Evolutionary conservation across 2,113 vertebrate species (phyloP), one percentile per base, ranked within the genome.

Genomic region (Chloroceryle aenea): DNA sequence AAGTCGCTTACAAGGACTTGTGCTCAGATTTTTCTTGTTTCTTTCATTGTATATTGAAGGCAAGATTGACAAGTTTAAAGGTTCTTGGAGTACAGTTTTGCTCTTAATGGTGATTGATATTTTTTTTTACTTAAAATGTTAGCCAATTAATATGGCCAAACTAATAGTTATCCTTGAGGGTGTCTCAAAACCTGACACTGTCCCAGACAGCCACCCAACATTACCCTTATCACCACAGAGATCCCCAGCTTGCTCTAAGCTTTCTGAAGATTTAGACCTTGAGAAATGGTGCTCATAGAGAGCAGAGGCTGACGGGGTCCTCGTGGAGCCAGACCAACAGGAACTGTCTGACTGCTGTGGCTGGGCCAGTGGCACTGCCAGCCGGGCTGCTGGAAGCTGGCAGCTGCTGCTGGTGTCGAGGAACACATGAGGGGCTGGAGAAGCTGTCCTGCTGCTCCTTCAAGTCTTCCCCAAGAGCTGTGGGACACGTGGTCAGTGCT

Each of bases 401-500:
- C 36, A 34, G 20, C 12, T 77, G 3, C 53, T 8, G 13, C 25
- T 47, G 61, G 22, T 7, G 1, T 9, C 5, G 13, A 30, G 61
- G 22, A 52, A 43, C 43, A 27, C 14, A 4, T 0, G 1, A 7
- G 4, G 29, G 21, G 5, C 7, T 12, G n/a, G 23, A 40, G 58
- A 22, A 32, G 7, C 30, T 32, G 21, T 27, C 58, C 19, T 0
- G 43, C 38, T 4, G 0, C 38, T 63, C 10, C 3, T 45, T 45
- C 16, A 22, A 0, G 14, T 18, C 29, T 66, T 71, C 63, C 45
- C 1, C 1, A 59, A 21, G 17, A 27, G 25, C 34, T 15, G 10
- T 30, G 45, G 42, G 34, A 55, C 0, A 0, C 2, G 8, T 58
- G 0, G 0, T 30, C 62, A 34, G 26, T 16, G 47, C 40, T 55